A percentile compares a stretch with the other conserved stretches of the same genome.
phyloP scores from a whole-genome alignment of 2,888 invertebrate genomes.

The Calameuta pallipes region DNA sequence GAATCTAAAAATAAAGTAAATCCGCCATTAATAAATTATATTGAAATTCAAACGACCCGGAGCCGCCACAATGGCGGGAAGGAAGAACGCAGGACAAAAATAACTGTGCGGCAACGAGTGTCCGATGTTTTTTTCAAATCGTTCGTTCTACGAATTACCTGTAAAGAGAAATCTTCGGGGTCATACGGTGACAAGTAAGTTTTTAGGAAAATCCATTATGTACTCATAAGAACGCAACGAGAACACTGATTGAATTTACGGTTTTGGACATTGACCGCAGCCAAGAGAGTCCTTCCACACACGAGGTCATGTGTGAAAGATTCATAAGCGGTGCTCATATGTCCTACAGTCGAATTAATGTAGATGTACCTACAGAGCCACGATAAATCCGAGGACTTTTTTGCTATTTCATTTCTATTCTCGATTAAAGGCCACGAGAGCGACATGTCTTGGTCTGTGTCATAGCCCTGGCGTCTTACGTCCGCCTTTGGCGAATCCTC shows the following conservation, averaged over 20 bases:
- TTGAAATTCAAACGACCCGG: background rate
- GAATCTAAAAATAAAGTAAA: background rate
- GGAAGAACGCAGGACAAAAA: background rate
- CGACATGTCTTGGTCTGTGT: background rate
- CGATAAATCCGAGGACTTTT: background rate
- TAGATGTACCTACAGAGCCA: background rate
- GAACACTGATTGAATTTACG: background rate
- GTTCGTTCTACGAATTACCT: slow-evolving; percentile 24
- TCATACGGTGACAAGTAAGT: slow-evolving; percentile 12
- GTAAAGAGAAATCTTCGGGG: slow-evolving; percentile 21
- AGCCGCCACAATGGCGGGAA: background rate
- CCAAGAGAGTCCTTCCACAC: background rate
- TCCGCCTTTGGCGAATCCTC: background rate
- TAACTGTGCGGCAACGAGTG: background rate
- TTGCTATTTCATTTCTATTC: background rate
- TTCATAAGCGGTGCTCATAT: background rate
- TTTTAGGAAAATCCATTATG: background rate
- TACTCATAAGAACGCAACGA: too few species aligned
- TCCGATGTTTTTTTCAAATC: background rate
- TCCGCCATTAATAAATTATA: background rate
- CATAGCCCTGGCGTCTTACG: background rate
- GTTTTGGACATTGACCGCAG: background rate
- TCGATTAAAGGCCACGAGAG: background rate
- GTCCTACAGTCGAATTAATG: background rate
- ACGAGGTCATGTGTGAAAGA: background rate